phyloP scores from a whole-genome alignment of 2,888 invertebrate species.

The Pollenia amentaria region DNA sequence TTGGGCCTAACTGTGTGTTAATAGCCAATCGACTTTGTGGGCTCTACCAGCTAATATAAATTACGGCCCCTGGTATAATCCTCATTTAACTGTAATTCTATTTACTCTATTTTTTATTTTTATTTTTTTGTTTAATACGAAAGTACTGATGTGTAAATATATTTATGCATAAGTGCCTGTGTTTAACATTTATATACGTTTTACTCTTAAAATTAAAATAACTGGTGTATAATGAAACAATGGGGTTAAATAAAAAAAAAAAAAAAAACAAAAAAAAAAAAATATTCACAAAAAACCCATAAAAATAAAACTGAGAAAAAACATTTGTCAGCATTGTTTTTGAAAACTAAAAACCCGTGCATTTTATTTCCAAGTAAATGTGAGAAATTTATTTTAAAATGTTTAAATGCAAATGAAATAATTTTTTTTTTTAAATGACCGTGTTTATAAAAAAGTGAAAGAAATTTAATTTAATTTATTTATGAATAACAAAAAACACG shows the following conservation, averaged over 20 bases:
- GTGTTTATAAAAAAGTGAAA: background rate
- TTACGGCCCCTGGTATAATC: background rate
- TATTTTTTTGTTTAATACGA: conserved; percentile 31
- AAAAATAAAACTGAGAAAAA: conserved; percentile 2
- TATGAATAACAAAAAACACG: background rate
- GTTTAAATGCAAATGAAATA: background rate
- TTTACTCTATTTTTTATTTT: background rate
- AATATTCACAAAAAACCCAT: background rate
- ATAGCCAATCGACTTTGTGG: no score
- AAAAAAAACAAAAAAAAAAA: conserved; percentile 5
- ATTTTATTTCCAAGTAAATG: conserved; percentile 11
- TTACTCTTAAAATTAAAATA: conserved; percentile 28
- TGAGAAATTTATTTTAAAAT: background rate
- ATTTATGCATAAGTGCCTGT: conserved; percentile 53
- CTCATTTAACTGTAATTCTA: background rate
- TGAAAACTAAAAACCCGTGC: background rate
- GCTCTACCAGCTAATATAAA: no score
- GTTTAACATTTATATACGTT: conserved; percentile 31
- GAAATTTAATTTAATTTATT: background rate
- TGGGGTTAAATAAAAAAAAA: conserved; percentile 1
- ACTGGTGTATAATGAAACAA: conserved; percentile 27
- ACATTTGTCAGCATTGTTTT: background rate
- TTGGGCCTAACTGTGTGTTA: no score
- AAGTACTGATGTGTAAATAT: conserved; percentile 44
- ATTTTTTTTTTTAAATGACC: background rate